Evolutionary conservation across 2,797 vertebrate species (phyloP).

Genomic region (Pempheris klunzingeri): DNA sequence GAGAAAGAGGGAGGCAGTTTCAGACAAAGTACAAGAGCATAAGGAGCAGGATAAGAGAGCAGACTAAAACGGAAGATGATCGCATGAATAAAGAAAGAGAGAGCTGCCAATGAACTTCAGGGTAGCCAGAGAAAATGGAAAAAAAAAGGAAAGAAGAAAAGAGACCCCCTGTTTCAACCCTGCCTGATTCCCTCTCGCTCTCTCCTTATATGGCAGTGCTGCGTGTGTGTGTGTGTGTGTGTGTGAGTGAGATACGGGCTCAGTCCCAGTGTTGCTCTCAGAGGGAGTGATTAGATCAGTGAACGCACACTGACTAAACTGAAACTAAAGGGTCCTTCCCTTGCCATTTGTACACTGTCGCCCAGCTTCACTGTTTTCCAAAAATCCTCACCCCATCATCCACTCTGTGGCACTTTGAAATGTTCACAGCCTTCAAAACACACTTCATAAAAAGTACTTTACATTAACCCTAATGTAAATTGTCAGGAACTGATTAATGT

Average conservation of each 20-base stretch:
- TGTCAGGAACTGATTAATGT: not conserved
- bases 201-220: conserved; percentile 85
- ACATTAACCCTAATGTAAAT: not conserved
- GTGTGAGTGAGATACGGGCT: conserved; percentile 62
- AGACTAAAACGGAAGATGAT: conserved; percentile 44
- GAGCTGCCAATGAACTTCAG: conserved; percentile 55
- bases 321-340: conserved; percentile 49
- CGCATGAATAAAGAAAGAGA: conserved; percentile 44
- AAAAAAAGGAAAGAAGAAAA: conserved; percentile 60
- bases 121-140: conserved; percentile 50
- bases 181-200: conserved; percentile 75
- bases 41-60: conserved; percentile 5
- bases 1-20: conserved; percentile 33
- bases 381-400: not conserved
- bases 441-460: not conserved
- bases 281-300: conserved; percentile 78
- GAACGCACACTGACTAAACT: conserved; percentile 57
- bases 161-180: conserved; percentile 70
- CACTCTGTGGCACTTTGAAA: not conserved
- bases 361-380: not conserved
- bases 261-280: conserved; percentile 71
- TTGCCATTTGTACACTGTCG: conserved; percentile 21
- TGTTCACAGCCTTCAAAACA: not conserved
- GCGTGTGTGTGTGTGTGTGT: conserved; percentile 33
- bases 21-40: conserved; percentile 14